Percentiles rank a stretch among this genome's conserved stretches.
Conservation (phyloP, 2,113 vertebrate species). For the Festucalex cinctus region DNA sequence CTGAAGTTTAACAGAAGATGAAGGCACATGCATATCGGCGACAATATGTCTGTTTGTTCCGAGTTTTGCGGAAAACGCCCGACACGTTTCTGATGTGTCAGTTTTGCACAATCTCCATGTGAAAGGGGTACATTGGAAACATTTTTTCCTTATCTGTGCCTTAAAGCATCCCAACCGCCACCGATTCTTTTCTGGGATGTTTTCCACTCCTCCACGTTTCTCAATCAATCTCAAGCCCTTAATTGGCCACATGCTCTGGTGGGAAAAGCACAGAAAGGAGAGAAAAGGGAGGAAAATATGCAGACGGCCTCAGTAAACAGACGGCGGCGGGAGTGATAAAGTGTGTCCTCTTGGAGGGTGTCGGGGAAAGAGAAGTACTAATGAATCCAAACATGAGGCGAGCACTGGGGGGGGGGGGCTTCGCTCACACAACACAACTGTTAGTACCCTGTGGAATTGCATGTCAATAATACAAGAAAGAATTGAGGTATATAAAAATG, state of each 20-base stretch:
- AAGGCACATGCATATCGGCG: no score
- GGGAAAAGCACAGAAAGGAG: conserved; percentile 39
- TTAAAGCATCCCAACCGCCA: conserved; percentile 19
- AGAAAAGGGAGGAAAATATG: conserved; percentile 33
- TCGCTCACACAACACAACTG: conserved; percentile 18
- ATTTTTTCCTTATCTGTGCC: conserved; percentile 37
- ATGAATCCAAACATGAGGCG: conserved; percentile 70
- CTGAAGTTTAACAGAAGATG: no score
- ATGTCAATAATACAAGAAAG: neutral
- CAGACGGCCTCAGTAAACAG: conserved; percentile 55
- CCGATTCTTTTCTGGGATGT: conserved; percentile 41
- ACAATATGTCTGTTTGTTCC: no score
- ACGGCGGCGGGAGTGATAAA: conserved; percentile 53
- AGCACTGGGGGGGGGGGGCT: conserved; percentile 23
- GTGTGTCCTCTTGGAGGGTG: conserved; percentile 56
- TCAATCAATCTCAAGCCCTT: conserved; percentile 66
- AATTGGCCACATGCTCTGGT: conserved; percentile 70
- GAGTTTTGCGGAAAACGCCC: no score
- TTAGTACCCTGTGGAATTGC: no score
- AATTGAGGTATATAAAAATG: neutral
- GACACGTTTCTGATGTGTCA: neutral
- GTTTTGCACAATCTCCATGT: neutral
- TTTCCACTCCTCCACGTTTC: conserved; percentile 38
- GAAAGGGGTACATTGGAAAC: neutral
- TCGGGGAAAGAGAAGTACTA: conserved; percentile 49